A percentile compares a stretch with the other conserved stretches of the same genome.
These are phyloP conservation scores for Carterocephalus palaemon DNA, from an alignment of 2,888 invertebrate genomes.

Conservation along the genomic window DNA sequence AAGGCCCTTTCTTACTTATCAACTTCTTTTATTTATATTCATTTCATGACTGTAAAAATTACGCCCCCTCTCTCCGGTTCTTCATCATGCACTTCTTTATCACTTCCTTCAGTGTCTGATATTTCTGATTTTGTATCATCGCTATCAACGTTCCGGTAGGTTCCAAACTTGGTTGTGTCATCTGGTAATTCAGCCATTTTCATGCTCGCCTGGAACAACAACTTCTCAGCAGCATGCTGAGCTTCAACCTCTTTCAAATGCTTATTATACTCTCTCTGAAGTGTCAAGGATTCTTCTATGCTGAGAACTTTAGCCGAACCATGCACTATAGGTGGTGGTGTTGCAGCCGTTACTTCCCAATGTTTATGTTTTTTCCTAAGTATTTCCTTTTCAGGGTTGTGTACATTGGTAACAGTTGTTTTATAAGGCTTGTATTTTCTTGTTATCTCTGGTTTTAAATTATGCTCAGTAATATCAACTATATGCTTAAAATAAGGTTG, in stretches of 20 bases:
- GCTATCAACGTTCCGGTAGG: constrained; percentile 58
- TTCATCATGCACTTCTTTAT: constrained; percentile 77
- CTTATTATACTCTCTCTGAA: constrained; percentile 74
- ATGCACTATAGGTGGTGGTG: constrained; percentile 78
- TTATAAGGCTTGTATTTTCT: constrained; percentile 78
- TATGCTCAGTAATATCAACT: constrained; percentile 71
- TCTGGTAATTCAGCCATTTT: constrained; percentile 55
- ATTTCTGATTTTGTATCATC: constrained; percentile 50
- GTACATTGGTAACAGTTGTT: constrained; percentile 76
- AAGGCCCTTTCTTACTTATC: too few species aligned
- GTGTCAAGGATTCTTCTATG: constrained; percentile 76
- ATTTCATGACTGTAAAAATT: constrained; percentile 71
- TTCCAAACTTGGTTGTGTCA: constrained; percentile 54
- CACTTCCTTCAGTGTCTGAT: constrained; percentile 69
- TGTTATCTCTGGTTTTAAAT: constrained; percentile 45
- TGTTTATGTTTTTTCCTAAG: constrained; percentile 68
- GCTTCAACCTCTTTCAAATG: constrained; percentile 73
- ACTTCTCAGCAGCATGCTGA: constrained; percentile 76
- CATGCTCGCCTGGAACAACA: constrained; percentile 59
- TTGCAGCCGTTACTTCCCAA: constrained; percentile 82
- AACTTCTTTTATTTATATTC: constrained; percentile 30
- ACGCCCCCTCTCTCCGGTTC: constrained; percentile 78
- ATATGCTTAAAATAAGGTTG: constrained; percentile 75
- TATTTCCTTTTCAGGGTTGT: constrained; percentile 76
- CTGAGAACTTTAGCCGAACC: constrained; percentile 73